A percentile compares a stretch with the other conserved stretches of the same genome.
phyloP scores from a whole-genome alignment of 2,888 invertebrate genomes.

The Agrilus cyanescens region DNA sequence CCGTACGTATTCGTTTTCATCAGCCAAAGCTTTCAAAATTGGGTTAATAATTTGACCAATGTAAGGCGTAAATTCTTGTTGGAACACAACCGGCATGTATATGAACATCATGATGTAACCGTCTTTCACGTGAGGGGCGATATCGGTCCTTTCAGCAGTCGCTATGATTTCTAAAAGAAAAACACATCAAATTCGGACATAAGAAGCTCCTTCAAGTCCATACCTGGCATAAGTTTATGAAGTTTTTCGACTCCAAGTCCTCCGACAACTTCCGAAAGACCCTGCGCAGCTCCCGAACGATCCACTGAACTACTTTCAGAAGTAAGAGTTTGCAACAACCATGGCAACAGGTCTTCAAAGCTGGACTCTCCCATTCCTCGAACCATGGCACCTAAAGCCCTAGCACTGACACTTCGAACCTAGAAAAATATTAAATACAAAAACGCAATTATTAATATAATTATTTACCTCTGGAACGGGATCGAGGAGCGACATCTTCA shows the following conservation, averaged over 20 bases:
- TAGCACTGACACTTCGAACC: conserved; percentile 89
- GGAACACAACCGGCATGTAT: conserved; percentile 96
- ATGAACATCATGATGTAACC: conserved; percentile 99
- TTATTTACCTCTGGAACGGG: conserved; percentile 82
- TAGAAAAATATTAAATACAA: conserved; percentile 18
- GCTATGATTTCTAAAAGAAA: conserved; percentile 65
- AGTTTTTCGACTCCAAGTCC: conserved; percentile 91
- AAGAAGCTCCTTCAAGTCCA: neutral
- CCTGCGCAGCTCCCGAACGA: conserved; percentile 79
- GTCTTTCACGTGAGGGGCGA: conserved; percentile 94
- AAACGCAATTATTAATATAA: neutral
- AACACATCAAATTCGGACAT: neutral
- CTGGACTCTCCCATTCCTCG: conserved; percentile 93
- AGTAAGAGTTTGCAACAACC: conserved; percentile 96
- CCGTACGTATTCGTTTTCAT: conserved; percentile 97
- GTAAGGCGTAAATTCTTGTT: conserved; percentile 89
- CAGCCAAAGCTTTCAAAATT: conserved; percentile 91
- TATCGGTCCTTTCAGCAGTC: conserved; percentile 84
- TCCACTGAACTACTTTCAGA: conserved; percentile 93
- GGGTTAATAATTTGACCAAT: conserved; percentile 87
- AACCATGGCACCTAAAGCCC: conserved; percentile 96
- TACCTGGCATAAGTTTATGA: conserved; percentile 88
- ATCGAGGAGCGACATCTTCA: conserved; percentile 90
- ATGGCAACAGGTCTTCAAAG: conserved; percentile 92
- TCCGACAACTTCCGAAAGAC: conserved; percentile 94